phyloP scores from a whole-genome alignment of 2,888 invertebrate species.

The Trachelus troglodyta region DNA sequence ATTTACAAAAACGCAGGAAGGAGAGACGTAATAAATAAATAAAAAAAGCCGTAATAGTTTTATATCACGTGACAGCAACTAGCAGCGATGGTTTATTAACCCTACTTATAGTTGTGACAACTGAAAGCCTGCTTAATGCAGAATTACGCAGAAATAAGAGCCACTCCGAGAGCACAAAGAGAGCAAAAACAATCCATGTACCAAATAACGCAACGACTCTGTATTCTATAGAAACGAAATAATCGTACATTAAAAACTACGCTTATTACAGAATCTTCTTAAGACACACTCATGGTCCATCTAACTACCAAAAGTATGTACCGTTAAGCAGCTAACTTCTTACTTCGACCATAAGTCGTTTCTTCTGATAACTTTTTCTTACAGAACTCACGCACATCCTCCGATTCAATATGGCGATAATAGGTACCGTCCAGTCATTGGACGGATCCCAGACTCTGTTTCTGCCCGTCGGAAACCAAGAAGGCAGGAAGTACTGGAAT shows the following conservation, averaged over 20 bases:
- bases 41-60: neutral
- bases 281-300: neutral
- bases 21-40: neutral
- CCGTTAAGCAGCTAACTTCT: neutral
- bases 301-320: neutral
- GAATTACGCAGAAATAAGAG: neutral
- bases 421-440: neutral
- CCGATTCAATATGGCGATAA: neutral
- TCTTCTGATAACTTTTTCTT: neutral
- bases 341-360: neutral
- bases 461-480: neutral
- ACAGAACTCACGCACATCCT: neutral
- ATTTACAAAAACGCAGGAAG: neutral
- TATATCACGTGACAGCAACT: neutral
- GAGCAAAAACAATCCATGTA: neutral
- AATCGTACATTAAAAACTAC: neutral
- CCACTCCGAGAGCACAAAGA: neutral
- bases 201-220: neutral
- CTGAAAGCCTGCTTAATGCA: neutral
- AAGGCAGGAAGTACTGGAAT: neutral
- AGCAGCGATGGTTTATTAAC: neutral
- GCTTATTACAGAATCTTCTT: neutral
- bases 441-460: no score
- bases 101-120: neutral
- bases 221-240: neutral